Evolutionary conservation across 2,888 invertebrate species (phyloP).

Genomic region (Siphlonurus alternatus): DNA sequence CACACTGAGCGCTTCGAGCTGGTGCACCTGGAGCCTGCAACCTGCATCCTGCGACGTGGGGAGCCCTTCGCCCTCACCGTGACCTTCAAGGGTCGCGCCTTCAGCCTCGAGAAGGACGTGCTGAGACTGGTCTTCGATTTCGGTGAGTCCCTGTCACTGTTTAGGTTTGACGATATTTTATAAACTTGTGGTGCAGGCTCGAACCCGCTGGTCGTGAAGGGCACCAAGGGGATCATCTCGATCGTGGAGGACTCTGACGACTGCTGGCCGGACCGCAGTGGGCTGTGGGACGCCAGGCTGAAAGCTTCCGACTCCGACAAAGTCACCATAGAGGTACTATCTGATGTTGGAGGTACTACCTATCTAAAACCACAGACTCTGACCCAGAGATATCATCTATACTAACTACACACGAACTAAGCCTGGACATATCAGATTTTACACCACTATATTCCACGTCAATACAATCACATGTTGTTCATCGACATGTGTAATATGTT

Average conservation of each 20-base stretch:
- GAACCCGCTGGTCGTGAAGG: constrained; percentile 33
- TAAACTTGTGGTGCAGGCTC: too few species aligned
- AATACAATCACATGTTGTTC: background rate
- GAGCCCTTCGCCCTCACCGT: constrained; percentile 51
- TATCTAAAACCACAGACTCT: too few species aligned
- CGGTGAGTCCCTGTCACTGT: constrained; percentile 30
- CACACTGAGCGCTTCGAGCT: constrained; percentile 51
- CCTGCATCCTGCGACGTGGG: constrained; percentile 52
- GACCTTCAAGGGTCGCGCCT: constrained; percentile 40
- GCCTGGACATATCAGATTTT: too few species aligned
- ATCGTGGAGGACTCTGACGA: constrained; percentile 20
- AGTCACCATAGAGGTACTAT: constrained; percentile 27
- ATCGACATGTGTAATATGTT: too few species aligned
- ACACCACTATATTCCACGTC: constrained; percentile 19
- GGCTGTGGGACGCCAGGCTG: constrained; percentile 29
- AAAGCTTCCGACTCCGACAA: constrained; percentile 22
- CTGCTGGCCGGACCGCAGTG: constrained; percentile 20
- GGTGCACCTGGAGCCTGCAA: constrained; percentile 43
- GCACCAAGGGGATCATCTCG: constrained; percentile 33
- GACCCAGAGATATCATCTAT: too few species aligned
- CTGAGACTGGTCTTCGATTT: constrained; percentile 49
- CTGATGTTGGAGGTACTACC: too few species aligned
- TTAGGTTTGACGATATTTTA: too few species aligned
- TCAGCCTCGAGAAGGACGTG: constrained; percentile 40
- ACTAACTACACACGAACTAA: too few species aligned